A percentile compares a stretch with the other conserved stretches of the same genome.
Conservation (phyloP, 1,140 invertebrate species). For the Probaryconus sp. region DNA sequence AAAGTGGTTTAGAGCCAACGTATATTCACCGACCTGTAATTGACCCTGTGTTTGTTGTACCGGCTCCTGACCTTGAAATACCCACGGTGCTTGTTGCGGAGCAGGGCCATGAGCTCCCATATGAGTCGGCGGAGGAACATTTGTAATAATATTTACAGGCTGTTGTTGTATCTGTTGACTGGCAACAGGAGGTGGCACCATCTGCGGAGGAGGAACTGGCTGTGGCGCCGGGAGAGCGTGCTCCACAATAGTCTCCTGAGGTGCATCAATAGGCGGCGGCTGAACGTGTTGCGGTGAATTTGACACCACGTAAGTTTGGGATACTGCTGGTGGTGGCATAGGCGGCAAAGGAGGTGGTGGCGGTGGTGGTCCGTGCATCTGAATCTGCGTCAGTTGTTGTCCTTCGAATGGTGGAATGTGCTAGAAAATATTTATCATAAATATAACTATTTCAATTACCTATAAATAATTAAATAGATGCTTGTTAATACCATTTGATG, state of each 20-base stretch:
- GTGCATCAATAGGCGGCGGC: slow-evolving; percentile 67
- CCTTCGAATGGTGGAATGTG: slow-evolving; percentile 72
- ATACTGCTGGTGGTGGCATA: slow-evolving; percentile 54
- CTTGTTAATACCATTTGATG: slow-evolving; percentile 60
- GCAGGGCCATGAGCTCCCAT: slow-evolving; percentile 62
- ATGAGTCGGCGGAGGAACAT: slow-evolving; percentile 73
- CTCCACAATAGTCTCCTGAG: slow-evolving; percentile 67
- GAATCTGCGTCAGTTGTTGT: slow-evolving; percentile 67
- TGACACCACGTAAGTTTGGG: slow-evolving; percentile 71
- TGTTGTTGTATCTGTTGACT: slow-evolving; percentile 72
- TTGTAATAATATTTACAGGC: slow-evolving; percentile 74
- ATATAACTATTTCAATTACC: neutral
- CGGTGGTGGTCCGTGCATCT: slow-evolving; percentile 63
- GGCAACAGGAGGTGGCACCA: slow-evolving; percentile 73
- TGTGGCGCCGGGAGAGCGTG: slow-evolving; percentile 69
- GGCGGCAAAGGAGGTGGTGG: slow-evolving; percentile 65
- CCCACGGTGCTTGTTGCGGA: slow-evolving; percentile 72
- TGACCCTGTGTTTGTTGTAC: slow-evolving; percentile 69
- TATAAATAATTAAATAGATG: too few relatives aligned
- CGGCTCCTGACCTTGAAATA: slow-evolving; percentile 71
- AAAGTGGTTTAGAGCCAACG: neutral
- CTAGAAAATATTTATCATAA: slow-evolving; percentile 12
- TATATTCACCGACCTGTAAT: slow-evolving; percentile 63
- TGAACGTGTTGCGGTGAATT: slow-evolving; percentile 63
- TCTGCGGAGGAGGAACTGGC: slow-evolving; percentile 75